These are phyloP conservation scores for Rhimphoctona megacephalus DNA, from an alignment of 2,888 invertebrate species.

Conservation along the genomic window DNA sequence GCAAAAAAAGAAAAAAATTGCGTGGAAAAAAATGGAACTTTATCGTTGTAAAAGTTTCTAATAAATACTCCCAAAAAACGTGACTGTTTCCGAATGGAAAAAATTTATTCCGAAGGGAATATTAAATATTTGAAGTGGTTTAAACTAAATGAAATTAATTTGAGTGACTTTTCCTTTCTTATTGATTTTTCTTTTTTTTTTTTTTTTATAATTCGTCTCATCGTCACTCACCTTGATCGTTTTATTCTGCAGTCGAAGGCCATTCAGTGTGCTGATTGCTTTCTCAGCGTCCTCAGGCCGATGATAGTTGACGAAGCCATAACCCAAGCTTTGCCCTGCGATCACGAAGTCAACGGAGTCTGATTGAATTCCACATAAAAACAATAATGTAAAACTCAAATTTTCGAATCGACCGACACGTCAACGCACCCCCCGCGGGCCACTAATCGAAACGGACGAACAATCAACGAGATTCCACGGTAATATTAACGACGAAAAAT, in stretches of 20 bases:
- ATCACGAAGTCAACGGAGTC: constrained; percentile 70
- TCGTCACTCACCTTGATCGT: constrained; percentile 95
- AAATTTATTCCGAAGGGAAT: too few species aligned
- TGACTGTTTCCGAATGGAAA: too few species aligned
- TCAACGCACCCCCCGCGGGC: background rate
- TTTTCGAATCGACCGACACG: constrained; percentile 40
- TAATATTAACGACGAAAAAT: background rate
- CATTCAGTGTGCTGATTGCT: constrained; percentile 99
- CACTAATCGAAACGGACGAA: background rate
- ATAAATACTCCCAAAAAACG: too few species aligned
- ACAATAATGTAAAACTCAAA: constrained; percentile 65
- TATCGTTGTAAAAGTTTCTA: too few species aligned
- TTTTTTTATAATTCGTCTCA: constrained; percentile 8
- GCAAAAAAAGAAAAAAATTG: constrained; percentile 1
- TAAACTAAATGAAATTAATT: background rate
- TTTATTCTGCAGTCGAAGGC: constrained; percentile 99
- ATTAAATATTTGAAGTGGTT: background rate
- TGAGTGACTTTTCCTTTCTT: background rate
- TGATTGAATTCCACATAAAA: constrained; percentile 67
- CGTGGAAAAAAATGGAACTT: too few species aligned
- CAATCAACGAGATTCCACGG: background rate
- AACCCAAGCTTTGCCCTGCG: constrained; percentile 98
- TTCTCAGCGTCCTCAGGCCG: constrained; percentile 99
- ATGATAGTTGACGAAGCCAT: constrained; percentile 99
- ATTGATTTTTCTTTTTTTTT: too few species aligned